Base-by-base conservation (phyloP, 2,888 invertebrate genomes). In the Crematogaster levior region DNA sequence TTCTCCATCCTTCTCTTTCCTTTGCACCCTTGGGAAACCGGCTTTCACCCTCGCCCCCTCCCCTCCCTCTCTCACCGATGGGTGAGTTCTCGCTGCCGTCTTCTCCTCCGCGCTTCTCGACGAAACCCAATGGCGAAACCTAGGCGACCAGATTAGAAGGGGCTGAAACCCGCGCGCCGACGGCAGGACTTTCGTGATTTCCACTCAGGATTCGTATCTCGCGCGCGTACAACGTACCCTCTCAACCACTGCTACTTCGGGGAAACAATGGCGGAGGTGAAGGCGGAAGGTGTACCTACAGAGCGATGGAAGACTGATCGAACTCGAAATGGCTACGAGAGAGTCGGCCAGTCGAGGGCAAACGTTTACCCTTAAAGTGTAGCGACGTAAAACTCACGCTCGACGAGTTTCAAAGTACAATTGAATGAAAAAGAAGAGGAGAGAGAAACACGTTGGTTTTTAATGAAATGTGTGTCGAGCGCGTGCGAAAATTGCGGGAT, bases 141-240 rank as follows among this genome's bases (percentile, higher is more conserved):
- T 94, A 94, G 94, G 94, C 93, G 94, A 94, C 94, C 91, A 92
- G 94, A 94, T 94, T 94, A 94, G 93, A 94, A 93, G 91, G 92
- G 92, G 91, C 24, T 91, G 91, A 90, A 91, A 89, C 91, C 92
- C 90, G 91, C 90, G 84, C 89, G 89, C 87, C 88, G 66, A 75
- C 51, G 89, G 80, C 88, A 88, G 90, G 90, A 90, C 90, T 90
- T 92, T 91, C 89, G 89, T 91, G 90, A 92, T 93, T 93, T 92
- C 90, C 90, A 89, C 88, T 92, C 86, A 72, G 75, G 84, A 77
- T 88, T 88, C 83, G 82, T 87, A 86, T 90, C 84, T 86, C 86
- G 85, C 89, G 85, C 85, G 85, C 85, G 85, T 73, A 82, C 86
- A 84, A 84, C 86, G 68, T 83, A 80, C 84, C 83, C 87, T 84